A percentile compares a stretch with the other conserved stretches of the same genome.
Evolutionary conservation across 2,797 vertebrate genomes (phyloP).

Genomic region (Falco columbarius): DNA sequence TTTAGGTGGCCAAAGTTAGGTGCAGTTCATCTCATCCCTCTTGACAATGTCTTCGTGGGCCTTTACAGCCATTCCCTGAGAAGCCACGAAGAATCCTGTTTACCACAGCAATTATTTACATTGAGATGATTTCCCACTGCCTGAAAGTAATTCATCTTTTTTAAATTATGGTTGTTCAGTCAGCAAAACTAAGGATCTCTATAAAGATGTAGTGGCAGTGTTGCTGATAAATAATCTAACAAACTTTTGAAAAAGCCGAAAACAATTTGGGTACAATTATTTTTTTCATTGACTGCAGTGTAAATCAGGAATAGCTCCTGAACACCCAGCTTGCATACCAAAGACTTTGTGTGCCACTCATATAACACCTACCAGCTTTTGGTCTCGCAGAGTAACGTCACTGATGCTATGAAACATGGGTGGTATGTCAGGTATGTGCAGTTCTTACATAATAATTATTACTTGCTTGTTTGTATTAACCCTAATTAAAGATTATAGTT

Average conservation of each 20-base stretch:
- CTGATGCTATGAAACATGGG: not conserved
- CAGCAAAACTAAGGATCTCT: not conserved
- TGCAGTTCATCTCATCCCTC: not conserved
- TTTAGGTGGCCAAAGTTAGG: not conserved
- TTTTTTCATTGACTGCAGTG: not conserved
- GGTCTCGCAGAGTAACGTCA: not conserved
- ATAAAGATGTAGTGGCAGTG: not conserved
- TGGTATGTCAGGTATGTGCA: not conserved
- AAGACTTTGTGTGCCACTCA: not conserved
- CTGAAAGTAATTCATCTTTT: not conserved
- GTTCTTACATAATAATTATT: not conserved
- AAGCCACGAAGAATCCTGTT: not conserved
- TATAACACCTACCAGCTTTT: accelerated
- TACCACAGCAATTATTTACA: not conserved
- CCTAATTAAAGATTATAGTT: not conserved
- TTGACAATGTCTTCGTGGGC: not conserved
- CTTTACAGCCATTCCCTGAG: accelerated
- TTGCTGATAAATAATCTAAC: not conserved
- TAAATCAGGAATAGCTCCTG: not conserved
- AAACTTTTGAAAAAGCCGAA: not conserved
- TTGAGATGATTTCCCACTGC: not conserved
- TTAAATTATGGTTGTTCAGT: not conserved
- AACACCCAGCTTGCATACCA: not conserved
- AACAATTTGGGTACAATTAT: not conserved
- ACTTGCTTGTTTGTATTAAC: not conserved